Conservation (phyloP, 2,797 vertebrate genomes). For the Phrynocephalus vlangalii region DNA sequence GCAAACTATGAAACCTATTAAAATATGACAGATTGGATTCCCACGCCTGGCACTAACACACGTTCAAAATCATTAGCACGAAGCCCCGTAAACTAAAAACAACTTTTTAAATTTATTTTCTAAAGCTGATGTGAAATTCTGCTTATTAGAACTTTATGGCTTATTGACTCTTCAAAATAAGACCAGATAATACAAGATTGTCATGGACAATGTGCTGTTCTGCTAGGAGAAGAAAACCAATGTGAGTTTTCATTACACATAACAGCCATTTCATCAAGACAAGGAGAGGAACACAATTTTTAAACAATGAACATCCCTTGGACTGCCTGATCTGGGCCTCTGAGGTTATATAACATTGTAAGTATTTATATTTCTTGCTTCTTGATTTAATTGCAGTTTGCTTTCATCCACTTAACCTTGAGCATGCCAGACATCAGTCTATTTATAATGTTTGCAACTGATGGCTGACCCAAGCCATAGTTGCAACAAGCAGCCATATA, state of each 20-base stretch:
- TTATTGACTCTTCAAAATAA: slow-evolving; percentile 45
- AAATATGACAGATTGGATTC: slow-evolving; percentile 73
- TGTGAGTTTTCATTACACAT: slow-evolving; percentile 16
- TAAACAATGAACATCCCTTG: slow-evolving; percentile 39
- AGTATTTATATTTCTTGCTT: not conserved
- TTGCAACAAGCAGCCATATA: not conserved
- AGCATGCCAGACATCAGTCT: not conserved
- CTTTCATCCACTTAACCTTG: slow-evolving; percentile 1
- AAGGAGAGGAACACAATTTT: slow-evolving; percentile 41
- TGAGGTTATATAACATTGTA: slow-evolving; percentile 24
- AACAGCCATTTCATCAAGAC: slow-evolving; percentile 13
- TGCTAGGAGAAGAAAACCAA: slow-evolving; percentile 24
- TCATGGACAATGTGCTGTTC: slow-evolving; percentile 5
- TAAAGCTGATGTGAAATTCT: slow-evolving; percentile 50
- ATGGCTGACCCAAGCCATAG: no score
- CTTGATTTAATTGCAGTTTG: slow-evolving; percentile 13
- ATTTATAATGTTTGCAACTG: not conserved
- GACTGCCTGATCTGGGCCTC: not conserved
- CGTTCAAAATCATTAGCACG: slow-evolving; percentile 63
- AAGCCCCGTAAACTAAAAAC: slow-evolving; percentile 42
- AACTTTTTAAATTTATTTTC: slow-evolving; percentile 40
- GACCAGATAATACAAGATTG: slow-evolving; percentile 39
- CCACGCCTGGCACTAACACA: slow-evolving; percentile 58
- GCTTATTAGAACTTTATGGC: slow-evolving; percentile 37
- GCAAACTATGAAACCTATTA: slow-evolving; percentile 75